Conservation (phyloP, 92 coral and sea anemone species). For the Umimayanthus chanpuru region DNA sequence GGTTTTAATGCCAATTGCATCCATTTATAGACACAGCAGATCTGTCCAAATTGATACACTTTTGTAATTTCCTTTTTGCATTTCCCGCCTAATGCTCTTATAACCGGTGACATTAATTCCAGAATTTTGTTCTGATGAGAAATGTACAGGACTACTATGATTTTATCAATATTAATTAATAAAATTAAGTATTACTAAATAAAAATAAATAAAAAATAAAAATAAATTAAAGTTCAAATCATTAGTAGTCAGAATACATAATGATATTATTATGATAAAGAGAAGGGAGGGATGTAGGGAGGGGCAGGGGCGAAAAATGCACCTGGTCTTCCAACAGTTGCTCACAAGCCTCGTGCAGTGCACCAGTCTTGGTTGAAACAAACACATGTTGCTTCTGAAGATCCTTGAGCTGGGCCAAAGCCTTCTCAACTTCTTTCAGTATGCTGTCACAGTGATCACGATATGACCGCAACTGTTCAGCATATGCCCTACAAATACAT, state of each 20-base stretch:
- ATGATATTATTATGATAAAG: too few species aligned
- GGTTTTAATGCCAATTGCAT: too few species aligned
- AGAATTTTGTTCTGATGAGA: too few species aligned
- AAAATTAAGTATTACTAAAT: too few species aligned
- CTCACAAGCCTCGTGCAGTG: conserved; percentile 97
- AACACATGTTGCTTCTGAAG: conserved; percentile 87
- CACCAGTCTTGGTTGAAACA: conserved; percentile 99
- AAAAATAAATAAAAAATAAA: too few species aligned
- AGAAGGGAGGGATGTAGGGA: not conserved
- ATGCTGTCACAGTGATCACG: conserved; percentile 93
- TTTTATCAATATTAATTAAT: too few species aligned
- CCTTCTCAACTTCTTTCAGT: conserved; percentile 78
- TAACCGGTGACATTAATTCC: too few species aligned
- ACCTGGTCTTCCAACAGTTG: conserved; percentile 98
- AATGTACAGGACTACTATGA: too few species aligned
- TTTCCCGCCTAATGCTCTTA: too few species aligned
- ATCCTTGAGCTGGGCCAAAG: conserved; percentile 78
- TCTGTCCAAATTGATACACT: not conserved
- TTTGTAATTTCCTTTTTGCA: too few species aligned
- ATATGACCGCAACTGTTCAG: conserved; percentile 87
- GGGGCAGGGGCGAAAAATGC: not conserved
- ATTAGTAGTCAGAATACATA: too few species aligned
- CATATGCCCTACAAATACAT: conserved; percentile 71
- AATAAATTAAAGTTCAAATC: too few species aligned
- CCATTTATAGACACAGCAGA: not conserved